phyloP scores from a whole-genome alignment of 2,113 vertebrate genomes.

The Sylvietta virens region DNA sequence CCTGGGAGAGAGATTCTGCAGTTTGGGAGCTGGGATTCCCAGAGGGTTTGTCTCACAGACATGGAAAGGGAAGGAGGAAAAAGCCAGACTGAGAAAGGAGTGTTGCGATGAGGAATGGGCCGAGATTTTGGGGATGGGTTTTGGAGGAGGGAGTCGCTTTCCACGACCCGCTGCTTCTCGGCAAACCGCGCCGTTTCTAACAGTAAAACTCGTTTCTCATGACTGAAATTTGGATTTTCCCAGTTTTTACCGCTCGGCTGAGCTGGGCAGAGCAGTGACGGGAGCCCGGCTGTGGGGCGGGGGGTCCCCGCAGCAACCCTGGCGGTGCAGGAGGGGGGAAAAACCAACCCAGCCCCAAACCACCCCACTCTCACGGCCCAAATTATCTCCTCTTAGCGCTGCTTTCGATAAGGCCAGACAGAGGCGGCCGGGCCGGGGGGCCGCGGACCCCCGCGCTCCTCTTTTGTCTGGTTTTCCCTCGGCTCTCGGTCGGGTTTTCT shows the following conservation, averaged over 20 bases:
- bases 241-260: no score
- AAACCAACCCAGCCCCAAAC: background rate
- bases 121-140: background rate
- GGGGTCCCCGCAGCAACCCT: background rate
- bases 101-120: background rate
- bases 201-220: background rate
- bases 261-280: background rate
- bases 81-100: background rate
- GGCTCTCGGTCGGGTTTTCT: no score
- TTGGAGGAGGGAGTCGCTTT: background rate
- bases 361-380: background rate
- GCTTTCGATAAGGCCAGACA: slow-evolving; percentile 36
- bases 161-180: background rate
- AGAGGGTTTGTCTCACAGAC: background rate
- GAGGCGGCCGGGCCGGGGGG: background rate
- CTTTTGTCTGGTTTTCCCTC: background rate
- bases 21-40: background rate
- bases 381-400: slow-evolving; percentile 36
- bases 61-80: background rate
- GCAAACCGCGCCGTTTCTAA: background rate
- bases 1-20: background rate
- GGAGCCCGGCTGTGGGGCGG: background rate
- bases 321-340: background rate
- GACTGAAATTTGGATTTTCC: accelerated
- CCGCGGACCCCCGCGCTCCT: background rate